These are phyloP conservation scores for Tauraco erythrolophus DNA, from an alignment of 2,113 vertebrate genomes.

Conservation along the genomic window DNA sequence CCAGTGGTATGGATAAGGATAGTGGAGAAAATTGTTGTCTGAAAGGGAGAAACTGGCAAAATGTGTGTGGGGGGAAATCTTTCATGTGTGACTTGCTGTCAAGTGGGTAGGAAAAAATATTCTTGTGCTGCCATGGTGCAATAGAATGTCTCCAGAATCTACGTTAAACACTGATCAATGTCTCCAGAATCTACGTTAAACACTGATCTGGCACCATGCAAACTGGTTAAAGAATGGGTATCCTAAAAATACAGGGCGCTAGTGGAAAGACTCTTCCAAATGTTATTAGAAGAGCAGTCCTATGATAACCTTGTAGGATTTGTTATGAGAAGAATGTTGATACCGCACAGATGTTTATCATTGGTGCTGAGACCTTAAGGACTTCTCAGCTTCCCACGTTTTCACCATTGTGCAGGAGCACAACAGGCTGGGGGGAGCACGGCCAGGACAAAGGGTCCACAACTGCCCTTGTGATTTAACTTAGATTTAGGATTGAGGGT, in stretches of 20 bases:
- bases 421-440: no score
- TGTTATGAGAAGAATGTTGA: no score
- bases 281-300: background rate
- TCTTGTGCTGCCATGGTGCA: background rate
- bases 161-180: background rate
- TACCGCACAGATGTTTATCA: no score
- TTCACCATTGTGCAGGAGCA: no score
- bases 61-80: background rate
- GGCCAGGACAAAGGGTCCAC: no score
- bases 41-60: background rate
- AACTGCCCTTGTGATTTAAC: no score
- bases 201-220: background rate
- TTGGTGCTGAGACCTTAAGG: no score
- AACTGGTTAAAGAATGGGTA: background rate
- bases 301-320: background rate
- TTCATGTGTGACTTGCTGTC: background rate
- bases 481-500: no score
- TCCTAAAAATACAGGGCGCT: background rate
- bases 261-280: background rate
- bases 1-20: background rate
- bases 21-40: background rate
- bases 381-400: no score
- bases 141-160: background rate
- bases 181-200: background rate
- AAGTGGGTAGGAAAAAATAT: background rate